Conservation (phyloP, 1,140 invertebrate species). For the silkworm (Bombyx mori) region ASM3026992v2 NC_085121.1:7491501-7492000, state of each 20-base stretch:
- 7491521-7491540: slow-evolving; percentile 85
- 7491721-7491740: background rate
- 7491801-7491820: no score
- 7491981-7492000: no score
- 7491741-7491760: background rate
- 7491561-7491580: slow-evolving; percentile 89
- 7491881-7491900: no score
- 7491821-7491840: no score
- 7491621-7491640: slow-evolving; percentile 90
- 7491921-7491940: no score
- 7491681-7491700: background rate
- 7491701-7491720: background rate
- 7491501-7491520: slow-evolving; percentile 50
- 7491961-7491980: no score
- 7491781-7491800: no score
- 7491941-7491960: no score
- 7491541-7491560: slow-evolving; percentile 93
- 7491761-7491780: no score
- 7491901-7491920: no score
- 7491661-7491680: slow-evolving; percentile 81
- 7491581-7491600: slow-evolving; percentile 92
- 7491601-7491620: slow-evolving; percentile 90
- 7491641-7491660: slow-evolving; percentile 90
- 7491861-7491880: no score
- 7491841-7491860: no score